phyloP scores from a whole-genome alignment of 2,888 invertebrate genomes.

The Ditula angustiorana region DNA sequence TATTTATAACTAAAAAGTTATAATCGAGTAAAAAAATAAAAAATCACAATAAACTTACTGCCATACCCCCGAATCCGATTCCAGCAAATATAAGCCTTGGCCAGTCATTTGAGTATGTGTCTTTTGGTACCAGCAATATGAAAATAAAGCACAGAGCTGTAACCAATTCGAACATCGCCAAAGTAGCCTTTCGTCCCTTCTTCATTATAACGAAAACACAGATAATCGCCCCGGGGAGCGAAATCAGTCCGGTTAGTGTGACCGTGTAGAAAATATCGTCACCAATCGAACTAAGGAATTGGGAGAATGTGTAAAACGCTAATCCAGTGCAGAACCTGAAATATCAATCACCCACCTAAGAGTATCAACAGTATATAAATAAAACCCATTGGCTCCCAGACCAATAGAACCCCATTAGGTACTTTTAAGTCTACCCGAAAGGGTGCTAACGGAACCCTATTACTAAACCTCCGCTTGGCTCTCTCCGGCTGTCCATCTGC shows the following conservation, averaged over 20 bases:
- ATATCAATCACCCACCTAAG: slow-evolving; percentile 38
- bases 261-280: slow-evolving; percentile 83
- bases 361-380: background rate
- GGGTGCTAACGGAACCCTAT: too few species aligned
- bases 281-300: slow-evolving; percentile 84
- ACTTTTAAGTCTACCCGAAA: too few species aligned
- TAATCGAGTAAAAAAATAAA: background rate
- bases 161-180: slow-evolving; percentile 75
- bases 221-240: slow-evolving; percentile 81
- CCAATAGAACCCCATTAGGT: too few species aligned
- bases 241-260: slow-evolving; percentile 81
- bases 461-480: too few species aligned
- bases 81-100: slow-evolving; percentile 85
- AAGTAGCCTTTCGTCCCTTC: slow-evolving; percentile 80
- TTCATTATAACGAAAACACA: slow-evolving; percentile 79
- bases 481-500: too few species aligned
- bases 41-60: slow-evolving; percentile 74
- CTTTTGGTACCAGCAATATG: slow-evolving; percentile 79
- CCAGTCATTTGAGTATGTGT: slow-evolving; percentile 77
- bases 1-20: too few species aligned
- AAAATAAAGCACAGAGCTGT: slow-evolving; percentile 80
- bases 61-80: slow-evolving; percentile 87
- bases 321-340: slow-evolving; percentile 85
- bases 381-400: too few species aligned
- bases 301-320: slow-evolving; percentile 86